These are phyloP conservation scores for Typhlomys cinereus DNA, from an alignment of 2,113 vertebrate species.

Conservation along the genomic window DNA sequence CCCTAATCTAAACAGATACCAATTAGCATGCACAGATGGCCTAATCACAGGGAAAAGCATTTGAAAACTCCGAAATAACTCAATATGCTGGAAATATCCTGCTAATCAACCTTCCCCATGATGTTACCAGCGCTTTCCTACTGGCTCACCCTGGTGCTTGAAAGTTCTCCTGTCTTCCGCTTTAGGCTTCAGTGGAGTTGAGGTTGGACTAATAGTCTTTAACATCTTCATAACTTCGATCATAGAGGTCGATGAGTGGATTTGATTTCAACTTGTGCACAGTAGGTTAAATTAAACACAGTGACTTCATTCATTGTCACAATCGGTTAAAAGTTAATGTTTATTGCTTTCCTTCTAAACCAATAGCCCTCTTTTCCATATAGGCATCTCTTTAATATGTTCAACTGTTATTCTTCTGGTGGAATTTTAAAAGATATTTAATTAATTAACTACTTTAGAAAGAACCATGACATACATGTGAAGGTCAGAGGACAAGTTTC, in stretches of 20 bases:
- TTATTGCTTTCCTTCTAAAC: not conserved
- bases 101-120: not conserved
- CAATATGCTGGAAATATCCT: not conserved
- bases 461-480: too few relatives aligned
- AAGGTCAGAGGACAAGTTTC: too few relatives aligned
- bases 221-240: not conserved
- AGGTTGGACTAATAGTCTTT: not conserved
- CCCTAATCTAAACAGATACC: too few relatives aligned
- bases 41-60: not conserved
- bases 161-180: not conserved
- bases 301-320: not conserved
- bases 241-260: not conserved
- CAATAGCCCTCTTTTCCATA: not conserved
- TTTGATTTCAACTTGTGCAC: not conserved
- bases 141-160: not conserved
- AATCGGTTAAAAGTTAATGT: too few relatives aligned
- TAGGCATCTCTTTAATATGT: too few relatives aligned
- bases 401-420: not conserved
- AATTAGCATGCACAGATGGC: not conserved
- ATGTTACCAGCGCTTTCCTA: not conserved
- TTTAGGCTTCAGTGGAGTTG: too few relatives aligned
- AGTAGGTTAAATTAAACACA: not conserved
- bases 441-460: too few relatives aligned
- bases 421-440: too few relatives aligned
- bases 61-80: not conserved